Evolutionary conservation across 2,888 invertebrate species (phyloP), one percentile per base, ranked within the genome.

Genomic region (Drosophila setosimentum): DNA sequence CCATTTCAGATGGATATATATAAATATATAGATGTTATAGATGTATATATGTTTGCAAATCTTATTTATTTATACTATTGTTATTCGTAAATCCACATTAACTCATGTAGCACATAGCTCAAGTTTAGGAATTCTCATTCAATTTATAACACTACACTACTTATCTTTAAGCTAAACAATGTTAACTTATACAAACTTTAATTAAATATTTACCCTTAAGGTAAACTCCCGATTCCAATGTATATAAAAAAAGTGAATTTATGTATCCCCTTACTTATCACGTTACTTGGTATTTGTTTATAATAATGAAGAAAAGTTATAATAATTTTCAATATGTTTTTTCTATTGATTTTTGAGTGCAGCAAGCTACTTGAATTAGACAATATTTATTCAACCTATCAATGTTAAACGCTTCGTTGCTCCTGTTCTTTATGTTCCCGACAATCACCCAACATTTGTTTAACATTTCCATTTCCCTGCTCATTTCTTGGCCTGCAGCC

Each of bases 401-500:
- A 54, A 27, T 30, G 11, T 24, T 10, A 2, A 33, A 27, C 7
- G 4, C 6, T 11, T 13, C 8, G 13, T 32, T 54, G 13, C 37
- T 29, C 7, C 18, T 5, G 21, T 7, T 6, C 27, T 21, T 60
- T 1, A 18, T 24, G 37, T 51, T 29, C 16, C 35, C n/a, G 29
- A 4, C 16, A 21, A 24, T 18, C 18, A 10, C 18, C 18, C 2
- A 13, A n/a, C 8, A 35, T 35, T 29, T 18, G n/a, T 30, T 27
- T 63, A 16, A 27, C 3, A 55, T 55, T 45, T 63, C 16, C 55
- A 50, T 67, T 35, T 35, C 30, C 4, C 29, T 30, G 51, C 30
- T 35, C 40, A 13, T 11, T 49, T 63, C 33, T 69, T 68, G 32
- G 24, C 61, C 49, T n/a, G 30, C 13, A n/a, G 40, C 7, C 35